phyloP scores from a whole-genome alignment of 2,888 invertebrate species.

The Caradrina kadenii region DNA sequence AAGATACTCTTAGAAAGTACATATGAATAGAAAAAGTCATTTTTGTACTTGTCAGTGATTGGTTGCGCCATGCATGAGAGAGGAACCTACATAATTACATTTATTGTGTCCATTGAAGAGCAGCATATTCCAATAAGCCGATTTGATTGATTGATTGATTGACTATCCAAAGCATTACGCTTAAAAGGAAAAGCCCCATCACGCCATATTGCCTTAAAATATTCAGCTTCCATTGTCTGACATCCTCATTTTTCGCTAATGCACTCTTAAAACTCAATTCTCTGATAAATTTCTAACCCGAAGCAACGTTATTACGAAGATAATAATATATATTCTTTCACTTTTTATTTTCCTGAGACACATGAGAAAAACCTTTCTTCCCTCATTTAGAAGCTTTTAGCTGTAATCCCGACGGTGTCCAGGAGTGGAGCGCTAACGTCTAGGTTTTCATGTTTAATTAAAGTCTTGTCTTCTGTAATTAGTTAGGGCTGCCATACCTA shows the following conservation, averaged over 20 bases:
- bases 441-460: slow-evolving; percentile 71
- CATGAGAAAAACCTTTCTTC: slow-evolving; percentile 51
- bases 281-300: slow-evolving; percentile 25
- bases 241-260: slow-evolving; percentile 17
- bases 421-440: slow-evolving; percentile 51
- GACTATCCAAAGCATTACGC: not conserved
- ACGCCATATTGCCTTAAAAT: slow-evolving; percentile 15
- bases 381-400: slow-evolving; percentile 71
- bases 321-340: slow-evolving; percentile 40
- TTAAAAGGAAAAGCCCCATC: slow-evolving; percentile 7
- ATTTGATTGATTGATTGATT: slow-evolving; percentile 45
- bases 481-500: slow-evolving; percentile 48
- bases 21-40: no score
- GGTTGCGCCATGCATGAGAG: no score
- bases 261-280: slow-evolving; percentile 41
- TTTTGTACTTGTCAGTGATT: no score
- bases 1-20: no score
- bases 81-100: not conserved
- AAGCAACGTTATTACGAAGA: slow-evolving; percentile 40
- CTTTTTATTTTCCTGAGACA: slow-evolving; percentile 49
- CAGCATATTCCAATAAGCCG: slow-evolving; percentile 21
- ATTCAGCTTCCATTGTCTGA: slow-evolving; percentile 26
- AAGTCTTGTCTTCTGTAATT: slow-evolving; percentile 64
- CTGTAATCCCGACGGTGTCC: slow-evolving; percentile 60
- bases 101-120: not conserved